phyloP scores from a whole-genome alignment of 2,113 vertebrate genomes.

The Leiothrix lutea region DNA sequence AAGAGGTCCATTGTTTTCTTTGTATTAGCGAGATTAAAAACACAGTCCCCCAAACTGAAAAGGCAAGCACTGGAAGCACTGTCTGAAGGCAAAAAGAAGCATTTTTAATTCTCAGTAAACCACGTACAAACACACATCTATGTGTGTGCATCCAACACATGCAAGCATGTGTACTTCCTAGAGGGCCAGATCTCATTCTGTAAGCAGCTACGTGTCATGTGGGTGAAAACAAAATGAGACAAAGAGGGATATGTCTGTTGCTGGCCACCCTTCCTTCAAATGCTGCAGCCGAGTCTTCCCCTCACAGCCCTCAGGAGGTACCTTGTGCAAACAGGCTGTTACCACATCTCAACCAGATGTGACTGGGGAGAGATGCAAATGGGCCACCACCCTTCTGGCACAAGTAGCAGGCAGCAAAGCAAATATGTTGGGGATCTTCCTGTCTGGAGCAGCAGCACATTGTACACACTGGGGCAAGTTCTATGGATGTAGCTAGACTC shows the following conservation, averaged over 20 bases:
- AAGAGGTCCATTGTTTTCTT: constrained; percentile 74
- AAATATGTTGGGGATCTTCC: background rate
- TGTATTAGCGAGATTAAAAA: constrained; percentile 65
- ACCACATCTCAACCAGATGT: background rate
- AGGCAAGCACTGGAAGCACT: constrained; percentile 46
- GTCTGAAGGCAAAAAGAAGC: constrained; percentile 41
- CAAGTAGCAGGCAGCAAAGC: background rate
- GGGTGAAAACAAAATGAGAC: background rate
- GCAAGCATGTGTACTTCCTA: background rate
- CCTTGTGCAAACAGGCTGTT: background rate
- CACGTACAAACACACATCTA: constrained; percentile 15
- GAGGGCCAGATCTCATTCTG: background rate
- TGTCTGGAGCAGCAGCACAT: background rate
- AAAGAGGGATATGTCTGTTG: background rate
- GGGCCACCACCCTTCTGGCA: background rate
- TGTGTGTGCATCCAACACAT: background rate
- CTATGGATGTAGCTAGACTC: background rate
- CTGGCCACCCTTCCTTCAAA: constrained; percentile 1
- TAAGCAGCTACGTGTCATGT: background rate
- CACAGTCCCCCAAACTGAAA: constrained; percentile 54
- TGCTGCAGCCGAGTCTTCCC: background rate
- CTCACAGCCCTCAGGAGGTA: background rate
- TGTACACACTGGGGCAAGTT: background rate
- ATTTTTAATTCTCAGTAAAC: constrained; percentile 49
- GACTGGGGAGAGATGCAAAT: background rate